phyloP scores from a whole-genome alignment of 2,888 invertebrate genomes.

The Oscheius myriophilus region DNA sequence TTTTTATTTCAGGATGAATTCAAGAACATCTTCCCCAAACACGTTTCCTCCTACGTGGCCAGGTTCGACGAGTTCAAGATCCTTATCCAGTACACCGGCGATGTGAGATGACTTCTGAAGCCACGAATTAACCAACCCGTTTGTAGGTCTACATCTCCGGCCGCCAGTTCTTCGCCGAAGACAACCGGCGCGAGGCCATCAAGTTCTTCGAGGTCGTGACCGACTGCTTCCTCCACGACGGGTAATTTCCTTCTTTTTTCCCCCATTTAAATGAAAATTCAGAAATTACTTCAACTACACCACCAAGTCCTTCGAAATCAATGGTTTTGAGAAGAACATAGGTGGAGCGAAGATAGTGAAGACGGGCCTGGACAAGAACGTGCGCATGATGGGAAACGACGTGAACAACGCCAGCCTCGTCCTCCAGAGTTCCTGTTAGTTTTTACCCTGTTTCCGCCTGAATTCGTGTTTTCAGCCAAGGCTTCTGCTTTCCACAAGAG shows the following conservation, averaged over 20 bases:
- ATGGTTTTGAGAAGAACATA: not conserved
- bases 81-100: not conserved
- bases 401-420: not conserved
- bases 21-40: not conserved
- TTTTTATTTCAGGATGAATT: conserved; percentile 3
- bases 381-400: conserved; percentile 5
- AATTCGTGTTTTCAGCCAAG: not conserved
- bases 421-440: conserved; percentile 12
- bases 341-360: not conserved
- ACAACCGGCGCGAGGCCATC: conserved; percentile 2
- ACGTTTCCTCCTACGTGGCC: not conserved
- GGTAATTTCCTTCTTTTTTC: conserved; percentile 2
- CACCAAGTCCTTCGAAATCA: conserved; percentile 2
- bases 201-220: conserved; percentile 21
- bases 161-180: not conserved
- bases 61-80: not conserved
- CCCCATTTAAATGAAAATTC: not conserved
- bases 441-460: not conserved
- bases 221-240: not conserved
- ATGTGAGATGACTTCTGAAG: not conserved
- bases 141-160: conserved; percentile 9
- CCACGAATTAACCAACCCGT: not conserved
- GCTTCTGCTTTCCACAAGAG: conserved; percentile 9
- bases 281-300: conserved; percentile 14
- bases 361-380: conserved; percentile 21